A percentile compares a stretch with the other conserved stretches of the same genome.
Evolutionary conservation across 2,888 invertebrate genomes (phyloP).

Genomic region (Microplitis deprimator): DNA sequence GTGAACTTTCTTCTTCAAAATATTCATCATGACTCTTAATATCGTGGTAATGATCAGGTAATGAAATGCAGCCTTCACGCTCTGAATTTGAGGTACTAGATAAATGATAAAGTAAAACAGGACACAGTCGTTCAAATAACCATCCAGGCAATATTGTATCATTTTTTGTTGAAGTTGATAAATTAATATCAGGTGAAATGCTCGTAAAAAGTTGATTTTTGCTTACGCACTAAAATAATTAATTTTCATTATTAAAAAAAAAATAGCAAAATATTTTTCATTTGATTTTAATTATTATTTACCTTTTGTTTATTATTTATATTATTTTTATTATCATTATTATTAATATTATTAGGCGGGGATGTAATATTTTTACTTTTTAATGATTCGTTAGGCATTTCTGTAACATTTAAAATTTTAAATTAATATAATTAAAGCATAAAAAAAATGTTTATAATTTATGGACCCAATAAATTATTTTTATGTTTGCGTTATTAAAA

Average conservation of each 20-base stretch:
- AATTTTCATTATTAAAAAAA: constrained; percentile 16
- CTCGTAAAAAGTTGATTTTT: constrained; percentile 63
- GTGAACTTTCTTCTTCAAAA: constrained; percentile 54
- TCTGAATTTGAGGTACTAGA: constrained; percentile 74
- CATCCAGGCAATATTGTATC: constrained; percentile 61
- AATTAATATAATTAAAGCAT: background rate
- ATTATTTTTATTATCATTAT: constrained; percentile 20
- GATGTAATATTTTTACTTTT: constrained; percentile 13
- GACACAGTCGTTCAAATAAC: constrained; percentile 76
- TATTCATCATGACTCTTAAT: constrained; percentile 40
- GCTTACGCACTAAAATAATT: constrained; percentile 63
- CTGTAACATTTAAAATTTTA: constrained; percentile 8
- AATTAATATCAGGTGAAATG: constrained; percentile 58
- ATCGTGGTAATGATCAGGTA: constrained; percentile 54
- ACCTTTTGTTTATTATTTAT: constrained; percentile 71
- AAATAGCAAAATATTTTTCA: constrained; percentile 26
- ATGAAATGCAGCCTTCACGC: constrained; percentile 74
- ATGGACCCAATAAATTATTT: too few species aligned
- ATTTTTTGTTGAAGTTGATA: constrained; percentile 56
- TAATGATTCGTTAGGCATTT: constrained; percentile 15
- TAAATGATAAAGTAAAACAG: constrained; percentile 79
- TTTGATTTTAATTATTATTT: constrained; percentile 58
- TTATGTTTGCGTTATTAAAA: too few species aligned
- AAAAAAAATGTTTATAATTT: too few species aligned
- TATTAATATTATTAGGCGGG: constrained; percentile 13